These are phyloP conservation scores for Pterophyllum scalare DNA, from an alignment of 2,113 vertebrate species.

Conservation along the genomic window DNA sequence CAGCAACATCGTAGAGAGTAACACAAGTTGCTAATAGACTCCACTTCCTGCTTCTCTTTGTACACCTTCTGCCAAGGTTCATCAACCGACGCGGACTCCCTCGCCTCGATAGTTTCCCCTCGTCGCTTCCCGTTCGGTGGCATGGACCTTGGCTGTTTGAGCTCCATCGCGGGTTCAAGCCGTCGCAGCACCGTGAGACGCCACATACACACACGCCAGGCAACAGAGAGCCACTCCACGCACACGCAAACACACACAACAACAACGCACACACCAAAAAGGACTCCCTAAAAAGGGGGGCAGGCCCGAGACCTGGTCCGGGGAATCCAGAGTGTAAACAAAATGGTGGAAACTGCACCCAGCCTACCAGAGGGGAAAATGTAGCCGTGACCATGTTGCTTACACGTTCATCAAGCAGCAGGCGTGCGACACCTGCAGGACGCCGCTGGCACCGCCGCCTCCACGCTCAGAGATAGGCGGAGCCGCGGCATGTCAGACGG, in stretches of 20 bases:
- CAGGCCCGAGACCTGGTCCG: slow-evolving; percentile 58
- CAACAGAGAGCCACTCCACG: slow-evolving; percentile 51
- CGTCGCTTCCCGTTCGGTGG: background rate
- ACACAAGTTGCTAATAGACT: slow-evolving; percentile 82
- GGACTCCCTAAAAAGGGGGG: slow-evolving; percentile 52
- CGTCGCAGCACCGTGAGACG: slow-evolving; percentile 62
- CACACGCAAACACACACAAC: slow-evolving; percentile 22
- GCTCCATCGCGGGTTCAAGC: slow-evolving; percentile 37
- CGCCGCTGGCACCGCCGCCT: background rate
- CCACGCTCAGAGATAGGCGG: background rate
- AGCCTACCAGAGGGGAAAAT: slow-evolving; percentile 66
- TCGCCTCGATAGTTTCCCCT: background rate
- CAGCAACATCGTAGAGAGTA: slow-evolving; percentile 87
- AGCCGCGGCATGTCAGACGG: background rate
- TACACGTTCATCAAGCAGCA: slow-evolving; percentile 39
- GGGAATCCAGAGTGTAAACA: slow-evolving; percentile 74
- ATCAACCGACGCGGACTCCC: slow-evolving; percentile 53
- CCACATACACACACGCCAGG: slow-evolving; percentile 52
- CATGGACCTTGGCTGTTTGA: slow-evolving; percentile 32
- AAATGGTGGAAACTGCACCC: slow-evolving; percentile 63
- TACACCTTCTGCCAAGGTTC: slow-evolving; percentile 52
- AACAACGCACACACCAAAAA: slow-evolving; percentile 42
- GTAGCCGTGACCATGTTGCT: slow-evolving; percentile 55
- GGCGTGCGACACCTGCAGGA: slow-evolving; percentile 3
- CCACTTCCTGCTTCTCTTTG: slow-evolving; percentile 51